Evolutionary conservation across 1,140 invertebrate genomes (phyloP).

Genomic region (Brachionus calyciflorus): DNA sequence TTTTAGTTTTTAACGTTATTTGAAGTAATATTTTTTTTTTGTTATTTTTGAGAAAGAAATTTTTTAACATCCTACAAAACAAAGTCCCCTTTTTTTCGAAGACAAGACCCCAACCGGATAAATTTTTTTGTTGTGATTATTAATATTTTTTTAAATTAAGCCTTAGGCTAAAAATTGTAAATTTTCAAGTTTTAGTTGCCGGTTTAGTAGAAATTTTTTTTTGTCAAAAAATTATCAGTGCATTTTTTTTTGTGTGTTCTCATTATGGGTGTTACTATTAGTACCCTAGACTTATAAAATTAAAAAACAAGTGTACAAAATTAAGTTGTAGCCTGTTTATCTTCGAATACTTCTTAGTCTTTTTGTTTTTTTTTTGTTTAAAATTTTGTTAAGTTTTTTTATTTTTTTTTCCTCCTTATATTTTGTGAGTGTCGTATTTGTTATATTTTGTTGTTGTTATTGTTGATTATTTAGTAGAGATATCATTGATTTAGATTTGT

Average conservation of each 20-base stretch:
- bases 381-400: slow-evolving; percentile 19
- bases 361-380: slow-evolving; percentile 19
- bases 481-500: slow-evolving; percentile 33
- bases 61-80: too few relatives aligned
- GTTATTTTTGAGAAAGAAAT: slow-evolving; percentile 1
- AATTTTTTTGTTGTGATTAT: too few relatives aligned
- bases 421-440: slow-evolving; percentile 34
- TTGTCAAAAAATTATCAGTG: not conserved
- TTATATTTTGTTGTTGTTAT: not conserved
- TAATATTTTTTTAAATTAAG: too few relatives aligned
- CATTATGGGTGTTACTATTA: not conserved
- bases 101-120: too few relatives aligned
- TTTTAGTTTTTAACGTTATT: too few relatives aligned
- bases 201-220: slow-evolving; percentile 28
- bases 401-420: not conserved
- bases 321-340: slow-evolving; percentile 12
- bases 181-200: slow-evolving; percentile 39
- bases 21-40: slow-evolving; percentile 14
- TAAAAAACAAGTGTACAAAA: slow-evolving; percentile 28
- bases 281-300: too few relatives aligned
- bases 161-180: slow-evolving; percentile 37
- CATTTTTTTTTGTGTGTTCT: slow-evolving; percentile 3
- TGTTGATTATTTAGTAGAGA: slow-evolving; percentile 35
- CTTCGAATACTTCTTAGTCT: slow-evolving; percentile 28
- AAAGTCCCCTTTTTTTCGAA: not conserved